Base-by-base conservation (phyloP, 2,888 invertebrate genomes). In the Acholoe squamosa region DNA sequence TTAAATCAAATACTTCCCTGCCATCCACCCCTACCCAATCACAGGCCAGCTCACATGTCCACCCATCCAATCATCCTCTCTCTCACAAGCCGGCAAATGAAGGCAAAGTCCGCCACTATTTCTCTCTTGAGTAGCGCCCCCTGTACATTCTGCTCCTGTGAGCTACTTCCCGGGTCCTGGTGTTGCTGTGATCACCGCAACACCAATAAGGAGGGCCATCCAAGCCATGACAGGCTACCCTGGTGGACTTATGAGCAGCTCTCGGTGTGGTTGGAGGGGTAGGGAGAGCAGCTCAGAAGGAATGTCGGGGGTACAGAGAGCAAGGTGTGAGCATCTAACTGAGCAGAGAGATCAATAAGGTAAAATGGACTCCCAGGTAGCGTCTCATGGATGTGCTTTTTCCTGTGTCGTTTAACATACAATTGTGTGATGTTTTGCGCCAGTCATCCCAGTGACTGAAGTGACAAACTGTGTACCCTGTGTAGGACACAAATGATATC, bases 21-120 rank as follows among this genome's bases (percentile, higher is more conserved):
- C 77, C 33, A 25, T 33, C 28, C 5, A 10, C 33, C 14, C 31
- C 31, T 77, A 77, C n/a, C 77, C 77, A 77, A 77, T 77, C 77
- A 77, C 77, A 77, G 77, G 12, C 77, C 77, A 77, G 77, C 77
- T 77, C 77, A 77, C 77, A 77, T 77, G 28, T 77, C 77, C 33
- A 10, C 31, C 77, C 77, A 77, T 28, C 77, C 77, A 77, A 77
- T 77, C 77, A 77, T 33, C 33, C 33, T 77, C 77, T 77, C 77
- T 33, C 77, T 77, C n/a, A 33, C 77, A 77, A 33, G 77, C 31
- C 31, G 77, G 33, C 28, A n/a, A 77, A 77, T 77, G 77, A 77
- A 77, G 77, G 31, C 31, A 22, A 10, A 12, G 67, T 14, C 5
- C 28, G 28, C 33, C 14, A 33, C 77, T 33, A 7, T 33, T 77